A percentile compares a stretch with the other conserved stretches of the same genome.
Evolutionary conservation across 2,888 invertebrate species (phyloP).

Genomic region (Drosophila pseudotalamancana): DNA sequence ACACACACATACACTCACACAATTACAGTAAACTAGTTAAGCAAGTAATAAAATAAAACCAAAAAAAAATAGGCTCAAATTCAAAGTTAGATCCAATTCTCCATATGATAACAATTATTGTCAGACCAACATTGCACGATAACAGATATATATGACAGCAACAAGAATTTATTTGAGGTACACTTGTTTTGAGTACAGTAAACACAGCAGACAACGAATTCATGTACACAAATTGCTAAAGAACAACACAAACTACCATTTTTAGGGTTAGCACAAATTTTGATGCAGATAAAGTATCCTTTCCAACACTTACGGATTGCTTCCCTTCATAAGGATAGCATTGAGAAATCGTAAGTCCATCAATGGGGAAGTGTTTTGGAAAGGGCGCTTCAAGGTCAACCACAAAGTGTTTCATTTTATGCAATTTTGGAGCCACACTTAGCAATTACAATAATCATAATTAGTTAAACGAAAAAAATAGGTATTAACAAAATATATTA

Average conservation of each 20-base stretch:
- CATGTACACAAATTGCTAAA: constrained; percentile 42
- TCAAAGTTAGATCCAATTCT: constrained; percentile 11
- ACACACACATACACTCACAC: constrained; percentile 18
- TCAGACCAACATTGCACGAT: constrained; percentile 37
- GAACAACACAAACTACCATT: constrained; percentile 20
- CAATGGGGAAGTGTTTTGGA: constrained; percentile 3
- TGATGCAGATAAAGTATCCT: constrained; percentile 30
- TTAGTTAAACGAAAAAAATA: constrained; percentile 70
- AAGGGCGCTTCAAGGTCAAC: constrained; percentile 45
- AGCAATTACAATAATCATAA: constrained; percentile 72
- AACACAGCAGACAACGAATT: constrained; percentile 70
- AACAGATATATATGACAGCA: constrained; percentile 24
- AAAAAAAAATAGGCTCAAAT: constrained; percentile 30
- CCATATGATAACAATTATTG: constrained; percentile 16
- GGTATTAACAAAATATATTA: constrained; percentile 64
- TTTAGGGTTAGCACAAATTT: constrained; percentile 23
- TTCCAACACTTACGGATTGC: constrained; percentile 20
- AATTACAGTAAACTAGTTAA: constrained; percentile 33
- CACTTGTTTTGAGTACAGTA: constrained; percentile 59
- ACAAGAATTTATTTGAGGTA: constrained; percentile 67
- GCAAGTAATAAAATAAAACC: constrained; percentile 12
- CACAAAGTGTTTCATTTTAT: constrained; percentile 69
- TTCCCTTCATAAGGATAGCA: neutral
- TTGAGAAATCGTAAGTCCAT: neutral
- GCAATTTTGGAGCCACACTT: constrained; percentile 63